A percentile compares a stretch with the other conserved stretches of the same genome.
Conservation (phyloP, 2,797 vertebrate genomes). For the Tragelaphus eurycerus region DNA sequence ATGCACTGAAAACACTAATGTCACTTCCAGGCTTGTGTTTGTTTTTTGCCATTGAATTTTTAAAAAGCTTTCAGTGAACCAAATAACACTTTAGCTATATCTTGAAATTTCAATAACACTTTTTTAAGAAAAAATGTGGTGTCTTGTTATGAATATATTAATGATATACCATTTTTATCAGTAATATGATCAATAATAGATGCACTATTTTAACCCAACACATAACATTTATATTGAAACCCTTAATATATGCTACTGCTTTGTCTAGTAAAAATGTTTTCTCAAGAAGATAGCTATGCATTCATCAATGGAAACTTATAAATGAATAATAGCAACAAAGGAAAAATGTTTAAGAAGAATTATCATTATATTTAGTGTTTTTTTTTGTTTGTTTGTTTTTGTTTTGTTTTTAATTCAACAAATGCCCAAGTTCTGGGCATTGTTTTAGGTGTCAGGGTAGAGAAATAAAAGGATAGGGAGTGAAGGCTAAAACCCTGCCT, state of each 20-base stretch:
- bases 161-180: not conserved
- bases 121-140: not conserved
- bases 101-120: not conserved
- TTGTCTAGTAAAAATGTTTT: not conserved
- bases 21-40: not conserved
- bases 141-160: not conserved
- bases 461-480: rapidly evolving
- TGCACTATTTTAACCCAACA: not conserved
- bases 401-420: not conserved
- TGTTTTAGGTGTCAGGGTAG: not conserved
- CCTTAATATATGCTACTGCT: not conserved
- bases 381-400: not conserved
- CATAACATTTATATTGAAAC: not conserved
- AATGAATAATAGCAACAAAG: not conserved
- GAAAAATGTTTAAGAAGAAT: not conserved
- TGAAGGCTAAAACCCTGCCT: rapidly evolving
- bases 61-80: not conserved
- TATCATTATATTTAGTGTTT: not conserved
- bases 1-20: not conserved
- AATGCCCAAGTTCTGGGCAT: not conserved
- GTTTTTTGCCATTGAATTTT: not conserved
- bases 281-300: not conserved
- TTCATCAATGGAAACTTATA: not conserved
- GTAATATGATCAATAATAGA: not conserved
- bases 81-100: not conserved